A percentile compares a stretch with the other conserved stretches of the same genome.
These are phyloP conservation scores for Asbolus verrucosus DNA, from an alignment of 1,140 invertebrate genomes.

Conservation along the genomic window DNA sequence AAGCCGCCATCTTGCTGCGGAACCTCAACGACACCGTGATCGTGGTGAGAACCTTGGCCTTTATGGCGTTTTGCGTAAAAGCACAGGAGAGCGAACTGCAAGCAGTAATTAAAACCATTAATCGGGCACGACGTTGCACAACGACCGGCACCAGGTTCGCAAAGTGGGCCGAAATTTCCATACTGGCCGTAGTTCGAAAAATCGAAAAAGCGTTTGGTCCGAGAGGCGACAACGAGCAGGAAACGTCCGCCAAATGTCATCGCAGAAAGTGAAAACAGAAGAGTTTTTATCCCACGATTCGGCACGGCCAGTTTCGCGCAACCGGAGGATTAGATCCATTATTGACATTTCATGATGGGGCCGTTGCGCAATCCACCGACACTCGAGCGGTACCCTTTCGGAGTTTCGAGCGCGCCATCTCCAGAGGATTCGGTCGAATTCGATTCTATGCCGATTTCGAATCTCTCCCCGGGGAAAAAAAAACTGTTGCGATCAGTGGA, in stretches of 20 bases:
- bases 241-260: conserved; percentile 18
- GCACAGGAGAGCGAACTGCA: conserved; percentile 15
- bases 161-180: conserved; percentile 31
- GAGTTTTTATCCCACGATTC: conserved; percentile 1
- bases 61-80: conserved; percentile 35
- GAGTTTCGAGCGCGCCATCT: no score
- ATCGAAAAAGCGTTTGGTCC: no score
- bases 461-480: no score
- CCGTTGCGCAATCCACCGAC: conserved; percentile 5
- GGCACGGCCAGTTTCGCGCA: conserved; percentile 8
- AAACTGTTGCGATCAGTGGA: no score
- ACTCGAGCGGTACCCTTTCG: not conserved
- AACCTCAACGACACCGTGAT: conserved; percentile 82
- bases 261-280: conserved; percentile 19
- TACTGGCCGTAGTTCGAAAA: conserved; percentile 21
- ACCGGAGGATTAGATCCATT: conserved; percentile 18
- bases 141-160: conserved; percentile 7
- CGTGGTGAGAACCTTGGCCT: conserved; percentile 71
- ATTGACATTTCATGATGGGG: conserved; percentile 36
- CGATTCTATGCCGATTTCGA: no score
- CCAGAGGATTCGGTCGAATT: no score
- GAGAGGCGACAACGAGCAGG: conserved; percentile 23
- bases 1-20: conserved; percentile 86
- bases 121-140: conserved; percentile 21
- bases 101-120: conserved; percentile 31